A percentile compares a stretch with the other conserved stretches of the same genome.
Conservation (phyloP, 2,888 invertebrate genomes). For the Drosophila falleni region DNA sequence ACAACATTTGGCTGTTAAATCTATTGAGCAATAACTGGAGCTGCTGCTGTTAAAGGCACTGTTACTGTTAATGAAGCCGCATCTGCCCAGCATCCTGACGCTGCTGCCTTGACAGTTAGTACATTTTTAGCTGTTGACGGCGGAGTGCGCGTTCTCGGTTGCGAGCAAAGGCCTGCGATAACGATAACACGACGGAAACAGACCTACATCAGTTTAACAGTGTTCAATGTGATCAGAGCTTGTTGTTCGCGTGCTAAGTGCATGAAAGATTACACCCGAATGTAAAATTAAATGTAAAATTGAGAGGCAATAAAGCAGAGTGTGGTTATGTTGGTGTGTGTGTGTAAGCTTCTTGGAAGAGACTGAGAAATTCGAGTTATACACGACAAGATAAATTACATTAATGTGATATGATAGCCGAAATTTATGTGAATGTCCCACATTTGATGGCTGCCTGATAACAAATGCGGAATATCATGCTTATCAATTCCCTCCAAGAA, state of each 20-base stretch:
- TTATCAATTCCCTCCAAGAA: conserved; percentile 37
- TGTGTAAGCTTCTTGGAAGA: not conserved
- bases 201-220: conserved; percentile 27
- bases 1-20: conserved; percentile 38
- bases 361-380: conserved; percentile 32
- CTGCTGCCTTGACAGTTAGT: conserved; percentile 60
- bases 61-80: conserved; percentile 36
- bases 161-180: conserved; percentile 4
- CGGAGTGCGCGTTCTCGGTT: conserved; percentile 65
- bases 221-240: conserved; percentile 39
- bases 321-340: conserved; percentile 21
- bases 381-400: conserved; percentile 64
- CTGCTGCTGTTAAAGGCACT: not conserved
- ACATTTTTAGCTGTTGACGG: conserved; percentile 75
- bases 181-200: conserved; percentile 15
- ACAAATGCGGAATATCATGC: conserved; percentile 36
- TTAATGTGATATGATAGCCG: conserved; percentile 74
- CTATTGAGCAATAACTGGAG: conserved; percentile 22
- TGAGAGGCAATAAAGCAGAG: conserved; percentile 47
- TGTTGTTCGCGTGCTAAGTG: conserved; percentile 22
- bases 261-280: conserved; percentile 68
- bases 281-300: conserved; percentile 62
- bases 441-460: conserved; percentile 53
- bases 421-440: conserved; percentile 62
- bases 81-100: conserved; percentile 61